Percentiles rank a stretch among this genome's conserved stretches.
Evolutionary conservation across 2,888 invertebrate genomes (phyloP).

Genomic region (Scaeva pyrastri): DNA sequence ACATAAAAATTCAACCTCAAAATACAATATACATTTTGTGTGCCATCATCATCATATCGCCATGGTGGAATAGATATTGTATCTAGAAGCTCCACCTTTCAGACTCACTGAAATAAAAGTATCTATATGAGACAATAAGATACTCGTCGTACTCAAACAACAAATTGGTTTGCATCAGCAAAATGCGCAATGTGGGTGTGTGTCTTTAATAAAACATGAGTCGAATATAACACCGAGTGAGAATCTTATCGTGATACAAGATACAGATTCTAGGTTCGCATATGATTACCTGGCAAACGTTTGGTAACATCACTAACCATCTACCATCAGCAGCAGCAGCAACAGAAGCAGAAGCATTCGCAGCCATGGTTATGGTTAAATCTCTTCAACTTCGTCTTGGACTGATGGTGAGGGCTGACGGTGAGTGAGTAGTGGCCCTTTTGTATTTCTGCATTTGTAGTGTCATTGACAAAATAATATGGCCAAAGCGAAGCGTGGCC

Average conservation of each 20-base stretch:
- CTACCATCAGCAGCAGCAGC: background rate
- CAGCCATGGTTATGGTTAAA: background rate
- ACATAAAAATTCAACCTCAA: conserved; percentile 62
- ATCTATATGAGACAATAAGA: conserved; percentile 33
- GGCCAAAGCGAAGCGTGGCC: background rate
- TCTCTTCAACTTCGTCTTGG: background rate
- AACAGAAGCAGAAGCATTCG: background rate
- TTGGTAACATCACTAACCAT: conserved; percentile 7
- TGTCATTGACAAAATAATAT: conserved; percentile 33
- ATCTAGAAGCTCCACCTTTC: conserved; percentile 36
- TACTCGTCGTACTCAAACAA: conserved; percentile 48
- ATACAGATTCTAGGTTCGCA: conserved; percentile 52
- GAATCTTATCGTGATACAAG: conserved; percentile 71
- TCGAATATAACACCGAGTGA: conserved; percentile 48
- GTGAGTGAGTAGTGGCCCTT: conserved; percentile 8
- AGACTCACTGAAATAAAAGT: conserved; percentile 20
- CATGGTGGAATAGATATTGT: background rate
- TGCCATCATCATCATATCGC: too few relatives aligned
- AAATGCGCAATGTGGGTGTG: conserved; percentile 68
- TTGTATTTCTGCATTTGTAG: conserved; percentile 46
- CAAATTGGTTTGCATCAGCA: conserved; percentile 59
- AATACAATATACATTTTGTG: background rate
- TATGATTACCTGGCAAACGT: conserved; percentile 38
- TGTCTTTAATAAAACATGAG: conserved; percentile 74
- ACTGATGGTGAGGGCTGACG: background rate